Evolutionary conservation across 2,888 invertebrate genomes (phyloP).

Genomic region (Apoda limacodes): DNA sequence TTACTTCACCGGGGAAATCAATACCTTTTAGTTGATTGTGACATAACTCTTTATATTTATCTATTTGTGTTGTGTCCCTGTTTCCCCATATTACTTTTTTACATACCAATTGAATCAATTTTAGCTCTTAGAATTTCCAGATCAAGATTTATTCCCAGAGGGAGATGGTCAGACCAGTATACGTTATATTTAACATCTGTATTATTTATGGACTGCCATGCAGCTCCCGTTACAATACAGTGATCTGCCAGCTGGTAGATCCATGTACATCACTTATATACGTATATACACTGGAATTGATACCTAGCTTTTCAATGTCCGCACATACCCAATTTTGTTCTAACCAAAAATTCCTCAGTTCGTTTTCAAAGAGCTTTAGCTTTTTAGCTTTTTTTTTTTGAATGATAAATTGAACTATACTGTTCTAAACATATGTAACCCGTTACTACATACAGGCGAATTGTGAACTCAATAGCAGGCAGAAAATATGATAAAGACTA

Average conservation of each 20-base stretch:
- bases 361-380: too few species aligned
- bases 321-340: too few species aligned
- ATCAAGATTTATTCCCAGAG: slow-evolving; percentile 10
- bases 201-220: slow-evolving; percentile 8
- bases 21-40: too few species aligned
- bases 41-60: slow-evolving; percentile 3
- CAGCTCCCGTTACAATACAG: slow-evolving; percentile 12
- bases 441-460: too few species aligned
- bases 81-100: slow-evolving; percentile 7
- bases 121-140: not conserved
- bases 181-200: slow-evolving; percentile 12
- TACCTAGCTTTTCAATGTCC: too few species aligned
- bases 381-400: too few species aligned
- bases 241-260: slow-evolving; percentile 15
- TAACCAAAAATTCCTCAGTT: too few species aligned
- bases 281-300: slow-evolving; percentile 9
- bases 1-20: too few species aligned
- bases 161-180: slow-evolving; percentile 17
- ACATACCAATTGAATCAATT: not conserved
- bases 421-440: too few species aligned
- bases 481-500: too few species aligned
- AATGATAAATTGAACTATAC: too few species aligned
- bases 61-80: slow-evolving; percentile 4
- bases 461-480: too few species aligned
- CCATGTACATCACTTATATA: slow-evolving; percentile 11